phyloP scores from a whole-genome alignment of 1,140 invertebrate genomes.

The Bilobella aurantiaca region DNA sequence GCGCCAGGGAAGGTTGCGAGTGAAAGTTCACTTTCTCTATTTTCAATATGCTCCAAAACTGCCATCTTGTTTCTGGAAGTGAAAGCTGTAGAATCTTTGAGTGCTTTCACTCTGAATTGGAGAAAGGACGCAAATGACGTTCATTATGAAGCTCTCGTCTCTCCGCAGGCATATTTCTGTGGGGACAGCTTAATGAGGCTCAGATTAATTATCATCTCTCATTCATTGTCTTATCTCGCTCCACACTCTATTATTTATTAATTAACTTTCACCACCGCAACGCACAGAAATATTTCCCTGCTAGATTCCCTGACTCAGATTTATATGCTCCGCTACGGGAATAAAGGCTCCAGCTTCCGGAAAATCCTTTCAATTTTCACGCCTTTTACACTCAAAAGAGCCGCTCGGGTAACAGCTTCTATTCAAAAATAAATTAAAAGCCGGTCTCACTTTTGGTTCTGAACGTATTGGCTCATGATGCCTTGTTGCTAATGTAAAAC shows the following conservation, averaged over 20 bases:
- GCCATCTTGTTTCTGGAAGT: no score
- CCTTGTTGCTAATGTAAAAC: background rate
- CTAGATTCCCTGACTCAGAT: background rate
- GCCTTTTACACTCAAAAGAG: background rate
- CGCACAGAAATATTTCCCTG: background rate
- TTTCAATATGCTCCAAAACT: no score
- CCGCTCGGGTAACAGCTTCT: no score
- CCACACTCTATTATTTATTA: conserved; percentile 15
- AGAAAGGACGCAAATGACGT: no score
- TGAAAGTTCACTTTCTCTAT: background rate
- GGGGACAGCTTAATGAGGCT: conserved; percentile 8
- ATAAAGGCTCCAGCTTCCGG: background rate
- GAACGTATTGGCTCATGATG: background rate
- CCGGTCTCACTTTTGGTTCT: no score
- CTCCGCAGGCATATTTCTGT: background rate
- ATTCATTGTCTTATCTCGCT: conserved; percentile 8
- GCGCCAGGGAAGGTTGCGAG: no score
- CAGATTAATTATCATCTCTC: conserved; percentile 15
- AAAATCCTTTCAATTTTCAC: conserved; percentile 6
- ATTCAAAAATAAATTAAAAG: no score
- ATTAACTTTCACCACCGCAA: background rate
- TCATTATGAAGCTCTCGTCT: no score
- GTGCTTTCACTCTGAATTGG: no score
- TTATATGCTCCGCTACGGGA: background rate
- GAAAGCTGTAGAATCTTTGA: background rate